These are phyloP conservation scores for Myanophis thanlyinensis DNA, from an alignment of 2,113 vertebrate genomes.

Conservation along the genomic window DNA sequence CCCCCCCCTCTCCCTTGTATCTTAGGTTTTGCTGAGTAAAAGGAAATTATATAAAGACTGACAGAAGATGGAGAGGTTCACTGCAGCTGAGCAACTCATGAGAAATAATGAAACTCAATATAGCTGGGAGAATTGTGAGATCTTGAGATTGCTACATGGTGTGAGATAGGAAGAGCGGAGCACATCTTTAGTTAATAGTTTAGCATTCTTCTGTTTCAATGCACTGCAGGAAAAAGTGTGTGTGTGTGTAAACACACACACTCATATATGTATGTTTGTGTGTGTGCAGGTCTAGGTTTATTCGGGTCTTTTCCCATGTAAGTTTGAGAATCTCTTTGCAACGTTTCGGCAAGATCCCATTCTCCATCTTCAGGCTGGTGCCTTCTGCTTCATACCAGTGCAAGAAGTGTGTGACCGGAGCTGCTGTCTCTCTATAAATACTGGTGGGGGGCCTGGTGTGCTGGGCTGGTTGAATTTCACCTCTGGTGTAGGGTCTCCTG, in stretches of 20 bases:
- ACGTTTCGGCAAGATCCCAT: no score
- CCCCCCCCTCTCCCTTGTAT: neutral
- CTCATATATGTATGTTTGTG: neutral
- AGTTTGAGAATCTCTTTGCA: no score
- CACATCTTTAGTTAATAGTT: neutral
- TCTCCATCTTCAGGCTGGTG: no score
- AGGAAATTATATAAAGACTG: neutral
- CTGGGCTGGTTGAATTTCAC: no score
- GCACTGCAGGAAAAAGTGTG: neutral
- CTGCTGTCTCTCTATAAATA: no score
- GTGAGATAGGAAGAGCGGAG: neutral
- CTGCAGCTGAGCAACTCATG: neutral
- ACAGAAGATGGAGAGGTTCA: neutral
- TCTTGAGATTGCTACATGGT: neutral
- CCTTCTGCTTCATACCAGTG: no score
- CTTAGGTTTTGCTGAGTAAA: neutral
- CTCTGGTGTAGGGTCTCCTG: neutral
- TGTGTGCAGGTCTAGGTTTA: no score
- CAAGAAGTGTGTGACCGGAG: no score
- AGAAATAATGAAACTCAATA: neutral
- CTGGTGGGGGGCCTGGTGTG: no score
- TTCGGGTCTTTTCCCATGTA: no score
- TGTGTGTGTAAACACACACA: no score
- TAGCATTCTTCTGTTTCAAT: neutral
- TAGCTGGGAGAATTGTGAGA: neutral